These are phyloP conservation scores for Rafetus swinhoei DNA, from an alignment of 2,113 vertebrate species.

Conservation along the genomic window DNA sequence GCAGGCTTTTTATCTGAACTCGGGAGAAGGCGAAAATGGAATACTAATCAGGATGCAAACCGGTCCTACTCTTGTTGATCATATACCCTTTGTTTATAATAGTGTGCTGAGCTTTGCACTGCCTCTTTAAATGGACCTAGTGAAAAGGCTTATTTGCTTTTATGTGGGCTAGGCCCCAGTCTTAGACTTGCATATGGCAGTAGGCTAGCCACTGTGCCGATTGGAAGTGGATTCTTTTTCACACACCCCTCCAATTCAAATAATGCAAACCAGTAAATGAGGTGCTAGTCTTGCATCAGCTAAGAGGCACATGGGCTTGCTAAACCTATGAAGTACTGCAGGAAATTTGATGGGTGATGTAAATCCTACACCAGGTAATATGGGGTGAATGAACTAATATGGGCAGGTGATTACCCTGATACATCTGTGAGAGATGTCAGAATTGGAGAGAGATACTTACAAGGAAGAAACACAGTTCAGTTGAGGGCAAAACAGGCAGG, in stretches of 20 bases:
- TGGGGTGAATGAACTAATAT: background rate
- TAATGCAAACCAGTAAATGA: background rate
- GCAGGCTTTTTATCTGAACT: slow-evolving; percentile 32
- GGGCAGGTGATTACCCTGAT: background rate
- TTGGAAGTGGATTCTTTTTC: background rate
- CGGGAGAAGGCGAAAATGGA: slow-evolving; percentile 34
- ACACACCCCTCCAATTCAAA: accelerated
- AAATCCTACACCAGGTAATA: background rate
- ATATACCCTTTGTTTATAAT: slow-evolving; percentile 37
- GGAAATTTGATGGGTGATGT: accelerated
- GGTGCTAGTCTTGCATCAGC: background rate
- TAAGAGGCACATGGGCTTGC: accelerated
- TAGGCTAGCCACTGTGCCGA: background rate
- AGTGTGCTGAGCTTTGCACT: slow-evolving; percentile 55
- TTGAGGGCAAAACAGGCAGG: background rate
- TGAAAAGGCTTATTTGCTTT: slow-evolving; percentile 65
- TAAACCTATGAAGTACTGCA: background rate
- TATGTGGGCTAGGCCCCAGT: background rate
- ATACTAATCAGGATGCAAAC: slow-evolving; percentile 46
- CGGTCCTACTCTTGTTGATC: background rate
- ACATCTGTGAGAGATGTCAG: background rate
- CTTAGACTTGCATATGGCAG: background rate
- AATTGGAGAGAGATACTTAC: background rate
- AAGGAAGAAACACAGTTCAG: background rate
- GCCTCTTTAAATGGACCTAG: slow-evolving; percentile 70